These are phyloP conservation scores for Pseudopleuronectes americanus DNA, from an alignment of 2,797 vertebrate species.

Conservation along the genomic window DNA sequence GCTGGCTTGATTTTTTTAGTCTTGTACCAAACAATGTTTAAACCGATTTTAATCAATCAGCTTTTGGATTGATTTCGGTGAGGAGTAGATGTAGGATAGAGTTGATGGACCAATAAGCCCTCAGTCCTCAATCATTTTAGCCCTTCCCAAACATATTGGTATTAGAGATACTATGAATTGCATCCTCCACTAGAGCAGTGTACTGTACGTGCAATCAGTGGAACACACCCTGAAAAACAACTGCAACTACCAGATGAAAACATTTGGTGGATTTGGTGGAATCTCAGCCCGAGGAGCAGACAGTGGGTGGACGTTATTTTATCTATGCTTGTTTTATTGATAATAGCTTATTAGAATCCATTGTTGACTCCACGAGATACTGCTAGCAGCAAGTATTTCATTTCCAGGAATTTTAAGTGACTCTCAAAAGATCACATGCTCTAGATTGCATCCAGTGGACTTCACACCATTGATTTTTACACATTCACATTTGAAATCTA, in stretches of 20 bases:
- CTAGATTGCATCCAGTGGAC: not conserved
- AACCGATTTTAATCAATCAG: not conserved
- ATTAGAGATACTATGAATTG: not conserved
- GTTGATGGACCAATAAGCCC: too few species aligned
- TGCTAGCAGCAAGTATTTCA: not conserved
- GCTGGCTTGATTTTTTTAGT: too few species aligned
- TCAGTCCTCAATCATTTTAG: too few species aligned
- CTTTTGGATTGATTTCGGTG: not conserved
- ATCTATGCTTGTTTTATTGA: not conserved
- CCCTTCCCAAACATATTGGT: too few species aligned
- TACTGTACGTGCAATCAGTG: not conserved
- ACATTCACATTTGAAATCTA: slow-evolving; percentile 6
- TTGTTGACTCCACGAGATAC: not conserved
- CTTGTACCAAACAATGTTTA: not conserved
- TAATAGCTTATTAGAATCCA: not conserved
- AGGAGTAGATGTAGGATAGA: too few species aligned
- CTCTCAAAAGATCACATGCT: slow-evolving; percentile 4
- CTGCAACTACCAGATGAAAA: not conserved
- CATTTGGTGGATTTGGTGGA: slow-evolving; percentile 5
- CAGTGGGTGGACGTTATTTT: slow-evolving; percentile 30
- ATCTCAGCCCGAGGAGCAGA: slow-evolving; percentile 5
- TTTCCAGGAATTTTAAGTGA: not conserved
- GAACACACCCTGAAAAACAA: not conserved
- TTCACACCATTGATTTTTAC: slow-evolving; percentile 14
- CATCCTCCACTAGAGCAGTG: not conserved